Evolutionary conservation across 2,888 invertebrate genomes (phyloP).

Genomic region (Odontocerum albicorne): DNA sequence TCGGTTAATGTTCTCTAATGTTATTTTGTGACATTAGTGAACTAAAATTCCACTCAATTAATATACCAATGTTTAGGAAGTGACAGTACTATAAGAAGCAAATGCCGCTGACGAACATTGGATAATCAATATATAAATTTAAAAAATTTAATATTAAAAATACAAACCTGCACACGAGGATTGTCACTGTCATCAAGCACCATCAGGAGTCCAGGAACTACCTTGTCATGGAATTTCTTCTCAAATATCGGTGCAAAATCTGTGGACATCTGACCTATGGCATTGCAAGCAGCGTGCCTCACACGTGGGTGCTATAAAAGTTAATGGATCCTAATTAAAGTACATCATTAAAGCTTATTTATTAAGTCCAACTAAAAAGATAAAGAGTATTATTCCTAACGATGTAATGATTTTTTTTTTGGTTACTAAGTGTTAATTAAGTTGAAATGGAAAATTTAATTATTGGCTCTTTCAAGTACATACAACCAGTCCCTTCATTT

Average conservation of each 20-base stretch:
- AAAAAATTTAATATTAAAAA: background rate
- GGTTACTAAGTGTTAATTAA: too few relatives aligned
- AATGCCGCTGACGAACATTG: slow-evolving; percentile 17
- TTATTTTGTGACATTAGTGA: too few relatives aligned
- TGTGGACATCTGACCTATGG: slow-evolving; percentile 97
- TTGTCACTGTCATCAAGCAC: slow-evolving; percentile 88
- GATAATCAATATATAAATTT: background rate
- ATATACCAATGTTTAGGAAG: slow-evolving; percentile 17
- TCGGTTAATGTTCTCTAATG: too few relatives aligned
- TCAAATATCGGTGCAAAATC: slow-evolving; percentile 97
- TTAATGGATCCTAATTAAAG: slow-evolving; percentile 11
- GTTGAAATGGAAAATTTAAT: too few relatives aligned
- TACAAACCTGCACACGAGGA: slow-evolving; percentile 84
- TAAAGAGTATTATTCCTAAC: too few relatives aligned
- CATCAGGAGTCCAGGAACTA: slow-evolving; percentile 87
- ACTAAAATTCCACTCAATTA: background rate
- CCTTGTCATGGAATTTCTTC: slow-evolving; percentile 96
- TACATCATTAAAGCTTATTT: slow-evolving; percentile 50
- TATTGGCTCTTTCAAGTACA: too few relatives aligned
- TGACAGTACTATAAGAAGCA: slow-evolving; percentile 4
- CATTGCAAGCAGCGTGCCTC: slow-evolving; percentile 97
- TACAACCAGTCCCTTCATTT: too few relatives aligned
- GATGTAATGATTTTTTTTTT: too few relatives aligned
- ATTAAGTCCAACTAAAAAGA: too few relatives aligned
- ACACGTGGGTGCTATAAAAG: slow-evolving; percentile 79